Base-by-base conservation (phyloP, 1,140 invertebrate genomes). In the Aphelinus certus region DNA sequence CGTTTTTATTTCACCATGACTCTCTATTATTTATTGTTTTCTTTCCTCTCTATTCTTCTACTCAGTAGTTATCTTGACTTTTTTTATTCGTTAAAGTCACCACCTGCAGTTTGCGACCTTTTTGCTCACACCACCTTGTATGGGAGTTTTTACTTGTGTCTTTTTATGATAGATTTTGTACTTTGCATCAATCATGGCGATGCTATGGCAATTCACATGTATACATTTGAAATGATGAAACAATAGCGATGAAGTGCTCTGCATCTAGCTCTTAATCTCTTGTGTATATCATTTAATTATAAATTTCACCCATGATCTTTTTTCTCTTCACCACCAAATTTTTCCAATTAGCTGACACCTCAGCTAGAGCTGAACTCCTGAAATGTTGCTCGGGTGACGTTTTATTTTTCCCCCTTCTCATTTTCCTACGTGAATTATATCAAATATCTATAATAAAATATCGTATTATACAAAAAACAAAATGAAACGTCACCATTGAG, bases 171-270 rank as follows among this genome's bases (percentile, higher is more conserved):
- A 60, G 2, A 61, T 58, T 69, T 60, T 55, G 57, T 66, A 79
- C 55, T 81, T 78, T 81, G 74, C 77, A 80, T 80, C 79, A 74
- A 56, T 76, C 72, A 72, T 78, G 67, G 79, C 79, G 62, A 80
- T 82, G 75, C 80, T 79, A 82, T 74, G 79, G 78, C 67, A 49
- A 77, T 76, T 42, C 62, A 60, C 61, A 72, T 78, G 26, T 26
- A 26, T 26, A 26, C 26, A 26, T 26, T 26, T 26, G 26, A 26
- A 26, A 26, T 26, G 26, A 26, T 26, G 26, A 26, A 26, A 26
- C 75, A 67, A 81, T 80, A 71, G 73, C 75, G 71, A 83, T 81
- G 73, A 81, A 62, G 75, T 81, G 78, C 78, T 83, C 78, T 83
- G 79, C 81, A 85, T 83, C 77, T 66, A 69, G 66, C 42, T 58